phyloP scores from a whole-genome alignment of 1,140 invertebrate genomes.

The Chionoecetes opilio region DNA sequence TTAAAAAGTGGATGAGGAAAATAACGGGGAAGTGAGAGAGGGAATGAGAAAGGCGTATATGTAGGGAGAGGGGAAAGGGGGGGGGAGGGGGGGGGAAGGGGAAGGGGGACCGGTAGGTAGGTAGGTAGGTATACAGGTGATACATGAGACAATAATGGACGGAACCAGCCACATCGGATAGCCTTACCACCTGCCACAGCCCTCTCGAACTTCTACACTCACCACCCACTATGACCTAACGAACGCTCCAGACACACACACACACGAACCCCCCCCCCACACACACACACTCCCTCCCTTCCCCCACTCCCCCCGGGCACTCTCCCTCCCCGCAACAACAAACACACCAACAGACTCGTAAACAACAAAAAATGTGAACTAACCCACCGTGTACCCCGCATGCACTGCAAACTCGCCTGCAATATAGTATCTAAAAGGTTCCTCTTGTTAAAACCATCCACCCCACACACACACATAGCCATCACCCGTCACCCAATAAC shows the following conservation, averaged over 20 bases:
- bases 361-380: too few relatives aligned
- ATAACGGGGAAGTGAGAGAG: neutral
- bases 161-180: slow-evolving; percentile 53
- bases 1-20: neutral
- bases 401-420: neutral
- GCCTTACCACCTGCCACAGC: slow-evolving; percentile 47
- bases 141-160: slow-evolving; percentile 74
- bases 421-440: slow-evolving; percentile 2
- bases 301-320: neutral
- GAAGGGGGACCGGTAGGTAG: neutral
- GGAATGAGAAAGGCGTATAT: neutral
- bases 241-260: neutral
- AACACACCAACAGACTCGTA: too few relatives aligned
- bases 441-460: neutral
- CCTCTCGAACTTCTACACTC: neutral
- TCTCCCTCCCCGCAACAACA: neutral
- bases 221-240: slow-evolving; percentile 18
- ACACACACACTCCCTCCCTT: neutral
- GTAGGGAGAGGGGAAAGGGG: neutral
- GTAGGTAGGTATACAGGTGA: slow-evolving; percentile 54
- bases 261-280: neutral
- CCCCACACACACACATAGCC: neutral
- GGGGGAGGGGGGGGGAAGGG: neutral
- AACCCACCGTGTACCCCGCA: too few relatives aligned
- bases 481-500: neutral